Evolutionary conservation across 2,797 vertebrate species (phyloP).

Genomic region (Phyllotis vaccarum): DNA sequence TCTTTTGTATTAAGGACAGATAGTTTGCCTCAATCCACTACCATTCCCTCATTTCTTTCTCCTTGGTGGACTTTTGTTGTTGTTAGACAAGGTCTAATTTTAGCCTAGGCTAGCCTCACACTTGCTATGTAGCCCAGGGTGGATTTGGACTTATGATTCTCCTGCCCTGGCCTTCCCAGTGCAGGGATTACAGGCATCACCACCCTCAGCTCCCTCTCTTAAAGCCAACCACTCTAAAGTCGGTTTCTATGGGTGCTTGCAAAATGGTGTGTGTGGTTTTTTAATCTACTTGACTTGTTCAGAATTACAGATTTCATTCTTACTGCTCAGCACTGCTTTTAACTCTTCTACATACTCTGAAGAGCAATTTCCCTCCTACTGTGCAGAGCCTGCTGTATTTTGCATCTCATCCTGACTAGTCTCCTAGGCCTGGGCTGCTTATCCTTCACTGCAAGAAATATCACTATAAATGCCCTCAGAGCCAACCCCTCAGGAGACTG

Average conservation of each 20-base stretch:
- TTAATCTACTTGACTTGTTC: slow-evolving; percentile 1
- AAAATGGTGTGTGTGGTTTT: not conserved
- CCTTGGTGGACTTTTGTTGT: not conserved
- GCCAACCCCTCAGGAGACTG: not conserved
- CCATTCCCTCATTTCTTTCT: not conserved
- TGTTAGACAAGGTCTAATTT: not conserved
- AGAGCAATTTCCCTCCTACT: not conserved
- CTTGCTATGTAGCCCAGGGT: not conserved
- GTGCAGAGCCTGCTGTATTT: not conserved
- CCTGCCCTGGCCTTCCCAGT: not conserved
- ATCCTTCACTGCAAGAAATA: not conserved
- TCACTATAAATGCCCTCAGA: not conserved
- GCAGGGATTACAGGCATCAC: not conserved
- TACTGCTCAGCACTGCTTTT: not conserved
- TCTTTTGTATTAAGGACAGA: not conserved
- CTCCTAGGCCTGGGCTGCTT: not conserved
- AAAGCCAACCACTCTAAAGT: not conserved
- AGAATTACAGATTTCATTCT: not conserved
- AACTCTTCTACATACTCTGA: not conserved
- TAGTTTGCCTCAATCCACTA: not conserved
- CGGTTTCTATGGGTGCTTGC: slow-evolving; percentile 10
- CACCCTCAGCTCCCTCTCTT: not conserved
- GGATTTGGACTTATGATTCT: not conserved
- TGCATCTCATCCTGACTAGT: not conserved
- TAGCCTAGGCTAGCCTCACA: not conserved